Base-by-base conservation (phyloP, 2,113 vertebrate species). In the Upupa epops region DNA sequence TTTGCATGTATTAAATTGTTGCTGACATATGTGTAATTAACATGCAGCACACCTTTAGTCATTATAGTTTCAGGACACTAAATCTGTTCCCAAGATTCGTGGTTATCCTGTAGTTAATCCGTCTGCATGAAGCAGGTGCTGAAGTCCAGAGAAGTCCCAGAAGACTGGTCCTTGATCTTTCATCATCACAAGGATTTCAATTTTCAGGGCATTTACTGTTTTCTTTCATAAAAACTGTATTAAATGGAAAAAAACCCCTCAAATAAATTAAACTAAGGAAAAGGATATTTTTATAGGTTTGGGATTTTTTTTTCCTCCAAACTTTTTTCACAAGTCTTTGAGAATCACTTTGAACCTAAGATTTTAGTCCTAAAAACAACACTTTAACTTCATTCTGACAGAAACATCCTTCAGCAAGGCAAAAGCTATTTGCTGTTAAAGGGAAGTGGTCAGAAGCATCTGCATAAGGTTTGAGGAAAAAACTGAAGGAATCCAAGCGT, bases 361-460 rank as follows among this genome's bases (percentile, higher is more conserved):
- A 51, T 63, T 79, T 78, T 79, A 2, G 61, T 63, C 58, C 73
- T 65, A 56, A 90, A 87, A 89, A 86, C 37, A 91, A 59, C 8
- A 48, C 5, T 49, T 34, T 91, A 77, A 86, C 68, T 92, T 91
- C n/a, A 70, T 79, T 84, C 51, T 84, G 74, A 71, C 40, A 92
- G 92, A 90, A 96, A 84, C 75, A 85, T 94, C 88, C 89, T 93
- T 56, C 76, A 86, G 46, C 0, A 42, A 42, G 74, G 46, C 65
- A 85, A 76, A 91, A 86, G 11, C 36, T 94, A 25, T 84, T 84
- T 80, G 66, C 54, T 72, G 63, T 48, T 52, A 86, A 95, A 95
- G 45, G 83, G 83, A 96, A 96, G 88, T 13, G 36, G 55, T 84
- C 63, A 71, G 59, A 83, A 80, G 54, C 52, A 58, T 92, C 68